Evolutionary conservation across 2,888 invertebrate species (phyloP), one percentile per base, ranked within the genome.

Genomic region (Pseudococcus longispinus): DNA sequence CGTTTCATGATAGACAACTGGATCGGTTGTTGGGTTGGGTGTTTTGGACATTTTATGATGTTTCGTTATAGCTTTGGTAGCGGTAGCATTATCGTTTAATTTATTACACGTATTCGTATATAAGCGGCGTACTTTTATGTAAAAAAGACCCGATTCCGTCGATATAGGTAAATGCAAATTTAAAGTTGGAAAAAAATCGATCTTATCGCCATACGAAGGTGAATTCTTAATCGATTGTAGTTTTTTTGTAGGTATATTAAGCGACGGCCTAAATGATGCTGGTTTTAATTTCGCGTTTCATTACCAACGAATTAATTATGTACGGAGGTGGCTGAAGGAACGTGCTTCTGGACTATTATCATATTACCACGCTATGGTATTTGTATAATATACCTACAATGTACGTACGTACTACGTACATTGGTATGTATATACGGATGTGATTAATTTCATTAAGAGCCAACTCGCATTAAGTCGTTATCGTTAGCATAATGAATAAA

Each of bases 281-380:
- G 51, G 51, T 15, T 29, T 26, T 20, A 29, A 29, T 70, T 70
- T 29, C 15, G n/a, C 26, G 70, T 70, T 37, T 70, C 70, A 70
- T 70, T 70, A 70, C 70, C 29, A 29, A 70, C 29, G 29, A 29
- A 70, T 70, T 70, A 70, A 70, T 70, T 70, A 70, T 37, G 37
- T 29, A 70, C 60, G 23, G 23, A 60, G 23, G 23, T 60, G 23
- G 29, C 15, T 29, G 70, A 15, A 15, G 70, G 29, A 70, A 70
- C 70, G 70, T 29, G 70, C 70, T 29, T 70, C 60, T 29, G 29
- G 6, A 70, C 70, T 70, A 70, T 70, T 70, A 70, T 29, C 70
- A 70, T 70, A 70, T 29, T 60, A 60, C 70, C 70, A 70, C 70
- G 70, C 70, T 18, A 70, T 70, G 29, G 18, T 70, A 26, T 20